Percentiles rank a stretch among this genome's conserved stretches.
These are phyloP conservation scores for Papilio xuthus DNA, from an alignment of 1,140 invertebrate species.

Conservation along the genomic window DNA sequence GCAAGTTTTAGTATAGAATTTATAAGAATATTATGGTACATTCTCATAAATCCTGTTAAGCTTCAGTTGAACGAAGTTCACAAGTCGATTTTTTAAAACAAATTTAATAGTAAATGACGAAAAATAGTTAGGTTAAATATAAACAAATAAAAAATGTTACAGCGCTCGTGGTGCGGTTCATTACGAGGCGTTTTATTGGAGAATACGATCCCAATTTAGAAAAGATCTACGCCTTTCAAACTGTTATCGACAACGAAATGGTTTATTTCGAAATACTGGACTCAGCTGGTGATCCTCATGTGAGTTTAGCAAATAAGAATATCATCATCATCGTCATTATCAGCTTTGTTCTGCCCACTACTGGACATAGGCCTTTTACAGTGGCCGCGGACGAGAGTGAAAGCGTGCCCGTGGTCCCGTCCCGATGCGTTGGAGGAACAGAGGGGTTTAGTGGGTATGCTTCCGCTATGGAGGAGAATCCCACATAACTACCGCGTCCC, in stretches of 20 bases:
- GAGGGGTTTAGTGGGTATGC: no score
- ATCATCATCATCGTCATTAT: neutral
- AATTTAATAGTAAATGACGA: constrained; percentile 16
- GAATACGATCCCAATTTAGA: constrained; percentile 92
- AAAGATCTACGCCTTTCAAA: constrained; percentile 89
- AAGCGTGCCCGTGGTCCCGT: no score
- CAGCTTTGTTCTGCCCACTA: no score
- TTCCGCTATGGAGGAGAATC: no score
- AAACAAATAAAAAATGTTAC: constrained; percentile 53
- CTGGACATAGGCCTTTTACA: no score
- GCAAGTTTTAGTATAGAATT: neutral
- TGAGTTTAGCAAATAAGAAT: constrained; percentile 72
- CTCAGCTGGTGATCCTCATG: constrained; percentile 87
- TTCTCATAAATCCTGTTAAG: no score
- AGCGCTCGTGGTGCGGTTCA: constrained; percentile 91
- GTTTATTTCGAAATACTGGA: constrained; percentile 91
- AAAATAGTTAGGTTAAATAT: constrained; percentile 18
- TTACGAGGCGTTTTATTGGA: constrained; percentile 91
- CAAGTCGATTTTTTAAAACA: neutral
- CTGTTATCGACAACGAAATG: constrained; percentile 89
- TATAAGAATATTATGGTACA: neutral
- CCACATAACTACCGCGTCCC: no score
- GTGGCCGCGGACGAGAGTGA: no score
- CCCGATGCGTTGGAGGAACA: no score
- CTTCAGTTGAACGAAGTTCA: neutral